Evolutionary conservation across 1,140 invertebrate species (phyloP), one percentile per base, ranked within the genome.

Genomic region (Drosophila kepulauana): DNA sequence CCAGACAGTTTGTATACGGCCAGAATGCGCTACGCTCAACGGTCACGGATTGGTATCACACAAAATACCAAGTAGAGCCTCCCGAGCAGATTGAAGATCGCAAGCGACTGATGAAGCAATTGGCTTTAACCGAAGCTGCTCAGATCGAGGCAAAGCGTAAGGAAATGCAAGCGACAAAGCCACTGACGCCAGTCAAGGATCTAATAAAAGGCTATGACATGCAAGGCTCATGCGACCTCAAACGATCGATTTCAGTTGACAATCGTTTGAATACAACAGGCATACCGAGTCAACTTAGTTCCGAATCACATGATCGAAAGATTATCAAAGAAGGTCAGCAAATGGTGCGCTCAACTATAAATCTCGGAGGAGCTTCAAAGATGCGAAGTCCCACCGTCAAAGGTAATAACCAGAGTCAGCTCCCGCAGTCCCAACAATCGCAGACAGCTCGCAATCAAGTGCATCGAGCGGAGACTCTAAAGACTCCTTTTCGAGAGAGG

Each of bases 31-130:
- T 71, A 35, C 59, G 73, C 7, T 13, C 52, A 1, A 20, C 67
- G 0, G 57, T 75, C 25, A 48, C 54, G 8, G 57, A 56, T 6
- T 49, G 25, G 13, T 66, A 71, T 38, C 45, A 49, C 25, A 38
- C 43, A 5, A 59, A 30, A 3, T 63, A 75, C 38, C 25, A 20
- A n/a, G 45, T 62, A 1, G 72, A 75, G 15, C 41, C 72, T 0
- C 73, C 73, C 5, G 73, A 75, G 59, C 51, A 70, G 25, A 1
- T 63, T 6, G 59, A 57, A 3, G 73, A 75, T 52, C 59, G 45
- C 2, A 20, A 28, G 28, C 52, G 46, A 11, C 20, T 75, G 1
- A 13, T 41, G 0, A 45, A 64, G 3, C 51, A 71, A 20, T n/a
- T 70, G 43, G 58, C 43, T 6, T 6, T 51, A 5, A 7, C 35